These are phyloP conservation scores for Callinectes sapidus DNA, from an alignment of 2,888 invertebrate species.

Conservation along the genomic window DNA sequence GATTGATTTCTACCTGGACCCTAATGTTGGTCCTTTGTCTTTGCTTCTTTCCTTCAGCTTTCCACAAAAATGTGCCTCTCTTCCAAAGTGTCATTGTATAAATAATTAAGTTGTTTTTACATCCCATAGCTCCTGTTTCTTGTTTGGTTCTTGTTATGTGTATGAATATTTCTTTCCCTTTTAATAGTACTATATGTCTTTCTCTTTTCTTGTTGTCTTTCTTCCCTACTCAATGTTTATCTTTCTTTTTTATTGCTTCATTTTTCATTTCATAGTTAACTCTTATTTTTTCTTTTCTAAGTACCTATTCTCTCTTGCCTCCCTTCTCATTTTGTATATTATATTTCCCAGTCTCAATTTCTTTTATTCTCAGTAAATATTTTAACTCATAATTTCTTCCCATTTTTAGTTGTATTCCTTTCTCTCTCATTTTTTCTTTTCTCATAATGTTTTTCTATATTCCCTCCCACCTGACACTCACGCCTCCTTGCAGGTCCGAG, in stretches of 20 bases:
- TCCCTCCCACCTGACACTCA: background rate
- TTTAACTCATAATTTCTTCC: too few relatives aligned
- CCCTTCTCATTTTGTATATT: too few relatives aligned
- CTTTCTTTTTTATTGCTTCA: background rate
- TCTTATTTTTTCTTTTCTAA: background rate
- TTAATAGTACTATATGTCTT: background rate
- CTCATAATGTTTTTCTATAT: background rate
- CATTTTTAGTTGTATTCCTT: background rate
- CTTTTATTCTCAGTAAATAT: too few relatives aligned
- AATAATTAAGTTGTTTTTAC: background rate
- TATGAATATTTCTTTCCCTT: background rate
- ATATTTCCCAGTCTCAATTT: too few relatives aligned
- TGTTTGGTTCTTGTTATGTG: background rate
- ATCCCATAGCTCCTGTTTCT: background rate
- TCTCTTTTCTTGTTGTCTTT: background rate
- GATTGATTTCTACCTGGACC: too few relatives aligned
- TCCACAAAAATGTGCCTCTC: background rate
- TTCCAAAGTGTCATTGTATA: background rate
- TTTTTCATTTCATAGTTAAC: background rate
- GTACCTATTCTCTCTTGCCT: background rate
- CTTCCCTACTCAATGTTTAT: too few relatives aligned
- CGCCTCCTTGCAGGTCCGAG: constrained; percentile 81
- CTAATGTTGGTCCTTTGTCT: too few relatives aligned
- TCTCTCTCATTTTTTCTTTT: background rate
- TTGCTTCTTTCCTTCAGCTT: background rate